Percentiles rank a stretch among this genome's conserved stretches.
Evolutionary conservation across 2,797 vertebrate genomes (phyloP).

Genomic region (Petrocephalus schoutedeni): DNA sequence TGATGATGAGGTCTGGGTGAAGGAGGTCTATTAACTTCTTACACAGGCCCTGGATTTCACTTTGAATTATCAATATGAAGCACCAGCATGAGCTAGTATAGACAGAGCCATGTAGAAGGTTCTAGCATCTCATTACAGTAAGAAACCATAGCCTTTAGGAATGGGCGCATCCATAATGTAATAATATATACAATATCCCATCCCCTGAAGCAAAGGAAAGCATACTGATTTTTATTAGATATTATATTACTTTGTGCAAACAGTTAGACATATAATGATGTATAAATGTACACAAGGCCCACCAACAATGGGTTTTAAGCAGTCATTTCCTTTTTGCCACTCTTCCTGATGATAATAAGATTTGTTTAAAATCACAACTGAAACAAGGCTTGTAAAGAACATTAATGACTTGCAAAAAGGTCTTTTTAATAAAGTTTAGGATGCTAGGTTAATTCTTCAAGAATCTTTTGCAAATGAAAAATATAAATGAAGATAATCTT

Average conservation of each 20-base stretch:
- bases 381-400: background rate
- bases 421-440: background rate
- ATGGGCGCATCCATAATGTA: background rate
- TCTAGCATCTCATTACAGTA: background rate
- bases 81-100: background rate
- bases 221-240: background rate
- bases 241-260: constrained; percentile 8
- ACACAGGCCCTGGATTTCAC: background rate
- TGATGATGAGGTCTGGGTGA: background rate
- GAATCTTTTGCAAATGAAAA: background rate
- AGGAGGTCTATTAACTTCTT: background rate
- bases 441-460: background rate
- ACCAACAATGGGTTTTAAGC: background rate
- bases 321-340: background rate
- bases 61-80: background rate
- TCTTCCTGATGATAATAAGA: background rate
- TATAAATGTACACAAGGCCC: background rate
- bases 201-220: background rate
- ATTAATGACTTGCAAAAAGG: background rate
- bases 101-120: background rate
- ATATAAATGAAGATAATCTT: background rate
- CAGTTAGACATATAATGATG: background rate
- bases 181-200: background rate
- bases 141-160: background rate
- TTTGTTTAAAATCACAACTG: background rate